Conservation (phyloP, 2,113 vertebrate species). For the Vulpes lagopus region DNA sequence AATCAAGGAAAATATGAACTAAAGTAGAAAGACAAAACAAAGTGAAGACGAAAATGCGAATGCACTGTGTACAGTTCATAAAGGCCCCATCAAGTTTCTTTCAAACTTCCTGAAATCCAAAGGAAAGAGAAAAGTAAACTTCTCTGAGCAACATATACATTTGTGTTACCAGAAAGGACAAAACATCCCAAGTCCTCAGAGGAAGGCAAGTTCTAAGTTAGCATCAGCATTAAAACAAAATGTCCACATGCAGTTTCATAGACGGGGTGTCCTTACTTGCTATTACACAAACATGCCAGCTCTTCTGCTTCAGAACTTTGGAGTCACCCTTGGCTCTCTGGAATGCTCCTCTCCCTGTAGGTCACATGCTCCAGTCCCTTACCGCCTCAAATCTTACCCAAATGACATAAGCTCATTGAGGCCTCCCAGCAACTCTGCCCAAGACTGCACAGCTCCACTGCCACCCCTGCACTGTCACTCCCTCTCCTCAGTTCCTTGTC, state of each 20-base stretch:
- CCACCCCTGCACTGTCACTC: too few relatives aligned
- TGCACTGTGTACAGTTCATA: not conserved
- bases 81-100: not conserved
- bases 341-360: not conserved
- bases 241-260: not conserved
- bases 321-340: not conserved
- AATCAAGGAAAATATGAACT: not conserved
- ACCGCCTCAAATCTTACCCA: not conserved
- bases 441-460: not conserved
- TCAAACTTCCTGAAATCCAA: not conserved
- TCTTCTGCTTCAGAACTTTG: not conserved
- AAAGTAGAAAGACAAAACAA: conserved; percentile 9
- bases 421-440: not conserved
- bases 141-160: not conserved
- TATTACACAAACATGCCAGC: too few relatives aligned
- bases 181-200: not conserved
- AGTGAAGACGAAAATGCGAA: not conserved
- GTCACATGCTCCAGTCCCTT: not conserved
- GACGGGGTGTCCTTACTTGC: not conserved
- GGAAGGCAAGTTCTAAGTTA: not conserved
- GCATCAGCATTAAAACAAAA: not conserved
- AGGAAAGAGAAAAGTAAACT: not conserved
- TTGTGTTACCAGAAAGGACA: not conserved
- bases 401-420: too few relatives aligned
- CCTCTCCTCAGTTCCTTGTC: not conserved